Evolutionary conservation across 2,888 invertebrate genomes (phyloP).

Genomic region (Lordiphosa fenestrarum): DNA sequence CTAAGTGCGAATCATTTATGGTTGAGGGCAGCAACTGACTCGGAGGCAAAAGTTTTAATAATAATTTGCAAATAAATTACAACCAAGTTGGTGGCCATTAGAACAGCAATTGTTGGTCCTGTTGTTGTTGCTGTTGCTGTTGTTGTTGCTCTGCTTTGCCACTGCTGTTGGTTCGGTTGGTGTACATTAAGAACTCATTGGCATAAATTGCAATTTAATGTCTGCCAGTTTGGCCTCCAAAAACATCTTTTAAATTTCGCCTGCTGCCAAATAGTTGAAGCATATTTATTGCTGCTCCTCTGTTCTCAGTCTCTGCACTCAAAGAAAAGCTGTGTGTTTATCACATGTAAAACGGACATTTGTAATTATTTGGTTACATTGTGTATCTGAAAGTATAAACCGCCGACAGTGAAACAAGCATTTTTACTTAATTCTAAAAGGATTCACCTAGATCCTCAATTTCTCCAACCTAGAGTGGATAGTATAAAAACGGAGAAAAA

Average conservation of each 20-base stretch:
- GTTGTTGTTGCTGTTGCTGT: conserved; percentile 20
- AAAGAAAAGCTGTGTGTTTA: neutral
- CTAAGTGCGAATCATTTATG: conserved; percentile 69
- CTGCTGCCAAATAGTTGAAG: conserved; percentile 72
- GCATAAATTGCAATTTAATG: conserved; percentile 78
- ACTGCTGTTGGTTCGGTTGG: conserved; percentile 17
- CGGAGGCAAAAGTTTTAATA: conserved; percentile 69
- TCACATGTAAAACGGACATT: too few species aligned
- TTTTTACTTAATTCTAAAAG: too few species aligned
- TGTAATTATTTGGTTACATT: too few species aligned
- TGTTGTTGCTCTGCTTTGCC: conserved; percentile 33
- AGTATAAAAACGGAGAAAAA: too few species aligned
- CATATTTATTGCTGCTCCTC: conserved; percentile 61
- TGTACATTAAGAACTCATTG: conserved; percentile 77
- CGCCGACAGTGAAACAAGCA: too few species aligned
- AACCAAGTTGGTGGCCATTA: conserved; percentile 62
- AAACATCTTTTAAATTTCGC: conserved; percentile 59
- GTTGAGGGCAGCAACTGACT: conserved; percentile 19
- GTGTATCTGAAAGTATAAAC: too few species aligned
- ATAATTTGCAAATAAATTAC: conserved; percentile 78
- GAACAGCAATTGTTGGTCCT: conserved; percentile 25
- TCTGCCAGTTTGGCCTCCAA: conserved; percentile 45
- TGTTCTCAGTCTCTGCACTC: conserved; percentile 14
- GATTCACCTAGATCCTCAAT: too few species aligned
- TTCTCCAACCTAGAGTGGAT: too few species aligned